These are phyloP conservation scores for Mungos mungo DNA, from an alignment of 2,113 vertebrate genomes.

Conservation along the genomic window DNA sequence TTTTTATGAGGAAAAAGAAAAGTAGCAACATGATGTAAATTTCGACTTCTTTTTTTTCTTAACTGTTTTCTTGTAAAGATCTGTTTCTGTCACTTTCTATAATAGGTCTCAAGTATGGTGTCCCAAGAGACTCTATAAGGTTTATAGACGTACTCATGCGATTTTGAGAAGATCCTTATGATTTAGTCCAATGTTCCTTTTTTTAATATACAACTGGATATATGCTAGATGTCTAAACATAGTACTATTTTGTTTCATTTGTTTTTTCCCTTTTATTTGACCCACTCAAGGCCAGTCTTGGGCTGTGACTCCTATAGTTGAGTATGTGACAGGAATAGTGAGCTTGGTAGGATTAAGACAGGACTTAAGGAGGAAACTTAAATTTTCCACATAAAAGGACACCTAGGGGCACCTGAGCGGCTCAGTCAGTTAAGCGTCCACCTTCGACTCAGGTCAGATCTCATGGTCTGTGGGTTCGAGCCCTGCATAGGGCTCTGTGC, in stretches of 20 bases:
- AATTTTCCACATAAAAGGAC: background rate
- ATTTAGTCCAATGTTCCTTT: background rate
- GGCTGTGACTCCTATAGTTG: background rate
- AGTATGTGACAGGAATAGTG: background rate
- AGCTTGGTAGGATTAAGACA: background rate
- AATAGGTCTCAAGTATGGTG: background rate
- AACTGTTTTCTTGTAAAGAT: background rate
- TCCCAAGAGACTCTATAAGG: background rate
- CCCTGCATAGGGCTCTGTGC: too few relatives aligned
- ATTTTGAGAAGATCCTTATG: background rate
- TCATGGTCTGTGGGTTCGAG: too few relatives aligned
- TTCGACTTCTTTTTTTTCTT: background rate
- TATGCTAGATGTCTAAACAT: background rate
- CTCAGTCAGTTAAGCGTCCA: too few relatives aligned
- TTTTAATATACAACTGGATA: background rate
- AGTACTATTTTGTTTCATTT: background rate
- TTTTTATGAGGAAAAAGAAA: background rate
- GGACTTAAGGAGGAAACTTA: background rate
- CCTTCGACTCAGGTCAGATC: too few relatives aligned
- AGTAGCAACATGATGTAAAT: background rate
- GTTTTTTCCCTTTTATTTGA: background rate
- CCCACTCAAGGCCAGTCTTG: background rate
- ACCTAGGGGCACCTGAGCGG: background rate
- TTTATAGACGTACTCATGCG: background rate
- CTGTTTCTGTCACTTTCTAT: background rate